Evolutionary conservation across 2,888 invertebrate species (phyloP).

Genomic region (Danaus chrysippus): DNA sequence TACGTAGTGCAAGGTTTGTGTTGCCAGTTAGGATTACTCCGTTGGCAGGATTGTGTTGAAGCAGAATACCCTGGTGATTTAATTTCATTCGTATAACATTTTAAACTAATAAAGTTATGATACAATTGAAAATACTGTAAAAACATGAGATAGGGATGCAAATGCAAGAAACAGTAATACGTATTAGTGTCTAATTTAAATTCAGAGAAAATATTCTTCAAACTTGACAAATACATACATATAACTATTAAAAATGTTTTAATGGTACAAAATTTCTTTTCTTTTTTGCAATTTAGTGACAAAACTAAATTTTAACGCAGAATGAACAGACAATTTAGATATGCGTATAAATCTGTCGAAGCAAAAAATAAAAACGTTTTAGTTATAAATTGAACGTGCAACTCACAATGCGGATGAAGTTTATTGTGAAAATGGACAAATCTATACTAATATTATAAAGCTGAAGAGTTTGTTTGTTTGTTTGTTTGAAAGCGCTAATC

Average conservation of each 20-base stretch:
- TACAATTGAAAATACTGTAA: neutral
- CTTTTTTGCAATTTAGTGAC: conserved; percentile 18
- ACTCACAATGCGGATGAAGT: too few relatives aligned
- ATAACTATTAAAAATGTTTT: conserved; percentile 12
- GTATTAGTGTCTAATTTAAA: too few relatives aligned
- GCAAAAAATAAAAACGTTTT: conserved; percentile 8
- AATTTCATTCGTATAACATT: neutral
- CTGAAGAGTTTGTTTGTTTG: too few relatives aligned
- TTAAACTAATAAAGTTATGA: neutral
- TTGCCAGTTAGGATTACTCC: conserved; percentile 92
- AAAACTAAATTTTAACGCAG: conserved; percentile 23
- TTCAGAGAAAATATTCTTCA: neutral
- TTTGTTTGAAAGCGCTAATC: too few relatives aligned
- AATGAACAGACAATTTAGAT: conserved; percentile 28
- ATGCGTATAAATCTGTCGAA: conserved; percentile 25
- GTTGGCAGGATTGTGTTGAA: conserved; percentile 89
- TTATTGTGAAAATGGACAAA: too few relatives aligned
- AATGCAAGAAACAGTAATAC: neutral
- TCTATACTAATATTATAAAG: too few relatives aligned
- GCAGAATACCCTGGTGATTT: conserved; percentile 83
- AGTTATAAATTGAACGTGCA: too few relatives aligned
- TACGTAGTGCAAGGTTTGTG: conserved; percentile 87
- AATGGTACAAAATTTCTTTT: conserved; percentile 17
- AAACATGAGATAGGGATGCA: neutral
- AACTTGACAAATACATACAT: conserved; percentile 7